A percentile compares a stretch with the other conserved stretches of the same genome.
Evolutionary conservation across 1,140 invertebrate genomes (phyloP).

Genomic region (Popillia japonica): DNA sequence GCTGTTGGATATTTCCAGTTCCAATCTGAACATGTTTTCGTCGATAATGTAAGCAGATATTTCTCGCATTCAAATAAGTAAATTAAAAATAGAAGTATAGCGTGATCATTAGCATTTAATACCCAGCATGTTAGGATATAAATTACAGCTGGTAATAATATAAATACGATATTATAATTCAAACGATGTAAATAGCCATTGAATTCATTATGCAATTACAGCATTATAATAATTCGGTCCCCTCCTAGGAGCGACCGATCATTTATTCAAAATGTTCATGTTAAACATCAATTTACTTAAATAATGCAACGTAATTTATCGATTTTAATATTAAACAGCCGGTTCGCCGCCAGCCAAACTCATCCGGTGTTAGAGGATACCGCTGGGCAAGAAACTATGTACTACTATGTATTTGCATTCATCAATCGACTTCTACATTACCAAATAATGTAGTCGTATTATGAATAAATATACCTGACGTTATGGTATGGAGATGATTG

Average conservation of each 20-base stretch:
- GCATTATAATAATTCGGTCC: neutral
- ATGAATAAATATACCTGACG: neutral
- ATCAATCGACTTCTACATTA: neutral
- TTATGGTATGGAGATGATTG: neutral
- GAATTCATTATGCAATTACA: constrained; percentile 7
- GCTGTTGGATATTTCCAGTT: no score
- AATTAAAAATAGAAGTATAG: neutral
- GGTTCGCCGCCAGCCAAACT: neutral
- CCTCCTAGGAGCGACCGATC: neutral
- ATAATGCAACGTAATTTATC: constrained; percentile 12
- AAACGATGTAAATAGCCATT: neutral
- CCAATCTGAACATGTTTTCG: no score
- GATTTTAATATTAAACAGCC: neutral
- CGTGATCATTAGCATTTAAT: neutral
- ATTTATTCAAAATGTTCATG: constrained; percentile 13
- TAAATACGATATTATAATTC: constrained; percentile 2
- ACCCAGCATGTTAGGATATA: neutral
- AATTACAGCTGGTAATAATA: constrained; percentile 5
- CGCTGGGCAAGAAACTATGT: neutral
- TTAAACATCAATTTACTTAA: neutral
- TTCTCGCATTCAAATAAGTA: no score
- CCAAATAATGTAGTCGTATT: neutral
- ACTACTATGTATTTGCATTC: neutral
- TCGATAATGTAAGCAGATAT: no score
- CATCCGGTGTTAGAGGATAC: neutral